A percentile compares a stretch with the other conserved stretches of the same genome.
Evolutionary conservation across 2,888 invertebrate genomes (phyloP).

Genomic region (Caenorhabditis doughertyi): DNA sequence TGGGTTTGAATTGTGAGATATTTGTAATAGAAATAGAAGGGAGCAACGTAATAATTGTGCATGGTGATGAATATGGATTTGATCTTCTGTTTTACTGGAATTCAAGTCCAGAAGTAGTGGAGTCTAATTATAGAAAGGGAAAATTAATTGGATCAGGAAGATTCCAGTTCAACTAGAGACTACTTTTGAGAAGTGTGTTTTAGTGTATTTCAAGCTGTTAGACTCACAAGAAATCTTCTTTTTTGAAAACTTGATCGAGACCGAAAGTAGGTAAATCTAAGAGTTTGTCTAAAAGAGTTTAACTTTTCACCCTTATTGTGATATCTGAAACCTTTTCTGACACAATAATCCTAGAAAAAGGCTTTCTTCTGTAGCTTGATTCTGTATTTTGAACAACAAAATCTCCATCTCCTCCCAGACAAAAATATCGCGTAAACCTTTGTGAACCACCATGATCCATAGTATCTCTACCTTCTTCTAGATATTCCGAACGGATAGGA

Average conservation of each 20-base stretch:
- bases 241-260: too few relatives aligned
- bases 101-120: constrained; percentile 3
- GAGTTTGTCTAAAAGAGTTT: too few relatives aligned
- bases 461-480: neutral
- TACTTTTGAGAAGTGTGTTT: neutral
- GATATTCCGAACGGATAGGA: neutral
- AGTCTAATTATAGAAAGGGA: constrained; percentile 22
- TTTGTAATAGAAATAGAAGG: too few relatives aligned
- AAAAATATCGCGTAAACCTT: neutral
- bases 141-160: constrained; percentile 11
- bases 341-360: too few relatives aligned
- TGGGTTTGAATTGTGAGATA: neutral
- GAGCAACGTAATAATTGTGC: neutral
- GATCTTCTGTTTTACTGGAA: neutral
- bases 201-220: too few relatives aligned
- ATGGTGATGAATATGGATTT: neutral
- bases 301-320: too few relatives aligned
- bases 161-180: too few relatives aligned
- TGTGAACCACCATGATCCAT: neutral
- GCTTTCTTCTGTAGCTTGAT: too few relatives aligned
- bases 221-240: neutral
- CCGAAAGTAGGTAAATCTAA: too few relatives aligned
- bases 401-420: neutral
- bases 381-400: too few relatives aligned
- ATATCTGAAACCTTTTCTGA: too few relatives aligned